phyloP scores from a whole-genome alignment of 2,888 invertebrate genomes.

The Oscheius sp. region DNA sequence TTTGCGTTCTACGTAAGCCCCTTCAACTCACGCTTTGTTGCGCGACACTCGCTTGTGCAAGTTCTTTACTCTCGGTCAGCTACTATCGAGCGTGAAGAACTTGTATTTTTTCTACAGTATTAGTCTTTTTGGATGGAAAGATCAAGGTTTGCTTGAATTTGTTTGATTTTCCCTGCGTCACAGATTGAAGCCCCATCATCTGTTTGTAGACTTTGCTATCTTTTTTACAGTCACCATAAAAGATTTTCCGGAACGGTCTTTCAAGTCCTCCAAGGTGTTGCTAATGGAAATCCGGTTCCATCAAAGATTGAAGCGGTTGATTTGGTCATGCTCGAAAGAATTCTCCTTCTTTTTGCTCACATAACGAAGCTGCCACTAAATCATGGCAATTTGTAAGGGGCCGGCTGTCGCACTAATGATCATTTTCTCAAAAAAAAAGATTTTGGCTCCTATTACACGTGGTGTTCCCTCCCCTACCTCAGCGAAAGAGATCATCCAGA shows the following conservation, averaged over 20 bases:
- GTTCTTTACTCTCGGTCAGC: background rate
- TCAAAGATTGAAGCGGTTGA: conserved; percentile 27
- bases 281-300: conserved; percentile 27
- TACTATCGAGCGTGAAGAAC: background rate
- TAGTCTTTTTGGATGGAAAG: too few relatives aligned
- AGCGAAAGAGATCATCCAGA: conserved; percentile 11
- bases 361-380: conserved; percentile 1
- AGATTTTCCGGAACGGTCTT: conserved; percentile 6
- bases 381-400: background rate
- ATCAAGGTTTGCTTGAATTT: conserved; percentile 8
- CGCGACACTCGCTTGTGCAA: background rate
- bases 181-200: background rate
- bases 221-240: conserved; percentile 1
- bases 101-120: too few relatives aligned
- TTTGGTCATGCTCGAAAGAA: background rate
- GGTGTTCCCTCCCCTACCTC: background rate
- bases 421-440: background rate
- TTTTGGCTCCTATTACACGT: background rate
- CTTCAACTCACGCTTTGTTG: background rate
- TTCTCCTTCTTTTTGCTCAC: background rate
- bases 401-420: background rate
- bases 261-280: conserved; percentile 12
- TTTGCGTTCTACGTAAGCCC: background rate
- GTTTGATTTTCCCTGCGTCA: conserved; percentile 17
- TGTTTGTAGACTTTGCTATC: conserved; percentile 9